Evolutionary conservation across 2,797 vertebrate species (phyloP), one percentile per base, ranked within the genome.

Genomic region (Nasua narica): DNA sequence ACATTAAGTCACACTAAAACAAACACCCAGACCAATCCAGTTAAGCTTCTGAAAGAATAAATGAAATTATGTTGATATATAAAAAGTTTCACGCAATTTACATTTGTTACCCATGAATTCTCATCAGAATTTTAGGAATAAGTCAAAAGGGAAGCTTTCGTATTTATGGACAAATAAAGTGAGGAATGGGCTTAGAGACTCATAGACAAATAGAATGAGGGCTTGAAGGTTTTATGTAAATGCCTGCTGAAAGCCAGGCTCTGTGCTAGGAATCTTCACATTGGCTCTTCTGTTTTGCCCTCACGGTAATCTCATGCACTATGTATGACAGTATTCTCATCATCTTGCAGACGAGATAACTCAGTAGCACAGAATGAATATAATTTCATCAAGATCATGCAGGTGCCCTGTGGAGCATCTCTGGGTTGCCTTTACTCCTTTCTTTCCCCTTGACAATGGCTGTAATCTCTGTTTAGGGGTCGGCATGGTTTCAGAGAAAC

Each of bases 1-100:
- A 95, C 65, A 90, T 93, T 62, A 96, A 94, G 46, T 84, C 56
- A 87, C 81, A 87, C 18, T 82, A 85, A 95, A 96, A 95, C 70
- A 96, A 94, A 97, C 43, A 97, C 69, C n/a, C 81, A 96, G 87
- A 76, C 91, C 91, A 87, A 84, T 37, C 29, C 21, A 91, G 58
- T 84, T 93, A 58, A 88, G 81, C 37, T 96, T 79, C 11, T 56
- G 60, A 67, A 48, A 95, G 29, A 88, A 88, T 70, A 92, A 92
- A 60, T 25, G 48, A 60, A 87, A 87, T 89, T 91, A 82, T 76
- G 5, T 81, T 94, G 87, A 91, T 58, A 50, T n/a, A 85, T 72
- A 89, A 81, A 93, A 87, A 76, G 77, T 54, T 94, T 94, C 19
- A n/a, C 19, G 90, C 6, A 69, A 82, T 86, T 97, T 81, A 52